phyloP scores from a whole-genome alignment of 2,888 invertebrate species.

The Apoderus coryli region DNA sequence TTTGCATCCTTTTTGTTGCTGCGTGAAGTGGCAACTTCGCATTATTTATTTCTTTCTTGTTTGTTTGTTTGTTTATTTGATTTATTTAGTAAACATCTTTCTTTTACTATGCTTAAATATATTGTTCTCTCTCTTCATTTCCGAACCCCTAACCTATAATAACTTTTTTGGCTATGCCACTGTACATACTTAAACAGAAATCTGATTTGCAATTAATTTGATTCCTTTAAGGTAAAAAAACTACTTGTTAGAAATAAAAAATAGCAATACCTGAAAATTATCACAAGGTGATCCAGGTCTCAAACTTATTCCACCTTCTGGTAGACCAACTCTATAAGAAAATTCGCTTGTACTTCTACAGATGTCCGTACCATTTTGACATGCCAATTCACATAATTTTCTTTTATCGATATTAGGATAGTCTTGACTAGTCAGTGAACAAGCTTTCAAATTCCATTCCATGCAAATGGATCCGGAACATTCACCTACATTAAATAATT shows the following conservation, averaged over 20 bases:
- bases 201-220: no score
- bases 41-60: no score
- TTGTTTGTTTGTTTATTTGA: no score
- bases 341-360: slow-evolving; percentile 84
- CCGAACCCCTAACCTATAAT: no score
- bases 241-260: slow-evolving; percentile 7
- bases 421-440: slow-evolving; percentile 76
- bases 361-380: slow-evolving; percentile 69
- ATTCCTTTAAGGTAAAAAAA: background rate
- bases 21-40: no score
- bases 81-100: no score
- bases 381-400: slow-evolving; percentile 92
- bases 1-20: no score
- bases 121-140: no score
- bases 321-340: slow-evolving; percentile 55
- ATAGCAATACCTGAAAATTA: slow-evolving; percentile 67
- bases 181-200: no score
- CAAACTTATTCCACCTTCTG: slow-evolving; percentile 69
- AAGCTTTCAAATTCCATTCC: slow-evolving; percentile 87
- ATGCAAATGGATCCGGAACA: slow-evolving; percentile 93
- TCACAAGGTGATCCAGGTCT: slow-evolving; percentile 96
- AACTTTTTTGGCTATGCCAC: no score
- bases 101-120: no score
- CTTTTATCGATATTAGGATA: slow-evolving; percentile 65
- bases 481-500: slow-evolving; percentile 45